Conservation (phyloP, 1,140 invertebrate species). For the Tenebrio molitor region DNA sequence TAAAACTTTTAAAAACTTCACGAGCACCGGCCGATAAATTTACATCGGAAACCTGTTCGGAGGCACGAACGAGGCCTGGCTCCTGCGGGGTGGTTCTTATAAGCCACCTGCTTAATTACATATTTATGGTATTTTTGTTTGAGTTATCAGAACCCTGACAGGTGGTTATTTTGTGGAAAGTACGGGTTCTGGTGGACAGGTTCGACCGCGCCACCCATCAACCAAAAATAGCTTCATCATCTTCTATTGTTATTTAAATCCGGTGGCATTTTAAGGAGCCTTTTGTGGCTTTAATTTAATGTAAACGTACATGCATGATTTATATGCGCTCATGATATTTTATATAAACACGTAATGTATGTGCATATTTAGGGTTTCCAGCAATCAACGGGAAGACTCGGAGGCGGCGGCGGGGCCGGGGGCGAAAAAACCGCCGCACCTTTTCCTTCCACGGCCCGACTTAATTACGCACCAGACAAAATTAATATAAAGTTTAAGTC, state of each 20-base stretch:
- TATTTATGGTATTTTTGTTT: slow-evolving; percentile 33
- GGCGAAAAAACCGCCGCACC: slow-evolving; percentile 10
- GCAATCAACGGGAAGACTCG: not conserved
- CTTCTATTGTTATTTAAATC: slow-evolving; percentile 39
- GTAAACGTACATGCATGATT: slow-evolving; percentile 5
- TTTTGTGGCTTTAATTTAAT: slow-evolving; percentile 35
- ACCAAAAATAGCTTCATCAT: slow-evolving; percentile 39
- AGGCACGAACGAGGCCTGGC: slow-evolving; percentile 31
- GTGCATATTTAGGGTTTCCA: slow-evolving; percentile 29
- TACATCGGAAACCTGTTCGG: slow-evolving; percentile 42
- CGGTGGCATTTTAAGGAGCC: slow-evolving; percentile 33
- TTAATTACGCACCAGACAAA: slow-evolving; percentile 38
- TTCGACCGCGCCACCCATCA: slow-evolving; percentile 3
- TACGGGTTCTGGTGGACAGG: slow-evolving; percentile 1
- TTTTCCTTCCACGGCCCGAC: slow-evolving; percentile 17
- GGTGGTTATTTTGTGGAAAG: slow-evolving; percentile 24
- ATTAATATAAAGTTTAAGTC: slow-evolving; percentile 40
- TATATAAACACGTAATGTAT: slow-evolving; percentile 14
- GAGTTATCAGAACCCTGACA: slow-evolving; percentile 27
- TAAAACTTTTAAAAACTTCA: slow-evolving; percentile 46
- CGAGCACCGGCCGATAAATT: slow-evolving; percentile 36
- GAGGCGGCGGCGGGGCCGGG: no score
- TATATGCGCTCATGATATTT: not conserved
- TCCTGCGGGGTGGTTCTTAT: not conserved
- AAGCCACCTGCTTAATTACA: slow-evolving; percentile 43